These are phyloP conservation scores for Crocodylus rhombifer DNA, from an alignment of 2,797 vertebrate genomes.

Conservation along the genomic window DNA sequence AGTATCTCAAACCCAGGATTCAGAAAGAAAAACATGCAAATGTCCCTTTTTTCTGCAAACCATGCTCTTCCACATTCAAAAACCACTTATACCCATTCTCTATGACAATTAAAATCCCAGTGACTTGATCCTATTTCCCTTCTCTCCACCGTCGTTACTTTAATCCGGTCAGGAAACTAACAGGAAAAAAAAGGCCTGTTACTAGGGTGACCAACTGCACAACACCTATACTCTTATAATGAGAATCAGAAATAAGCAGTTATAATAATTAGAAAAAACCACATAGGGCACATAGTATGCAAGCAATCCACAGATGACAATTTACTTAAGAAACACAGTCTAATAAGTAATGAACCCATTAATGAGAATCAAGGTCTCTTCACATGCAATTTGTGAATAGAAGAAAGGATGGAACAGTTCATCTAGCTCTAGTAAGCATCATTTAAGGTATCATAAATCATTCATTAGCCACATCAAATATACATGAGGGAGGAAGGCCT, in stretches of 20 bases:
- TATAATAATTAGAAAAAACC: not conserved
- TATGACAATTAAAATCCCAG: not conserved
- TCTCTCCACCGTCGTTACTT: not conserved
- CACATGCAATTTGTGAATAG: not conserved
- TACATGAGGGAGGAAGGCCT: not conserved
- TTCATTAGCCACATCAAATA: constrained; percentile 31
- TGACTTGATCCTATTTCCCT: constrained; percentile 12
- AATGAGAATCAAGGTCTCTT: not conserved
- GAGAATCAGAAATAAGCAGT: not conserved
- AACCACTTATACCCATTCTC: not conserved
- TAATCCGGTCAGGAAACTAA: not conserved
- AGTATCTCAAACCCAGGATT: constrained; percentile 32
- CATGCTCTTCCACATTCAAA: not conserved
- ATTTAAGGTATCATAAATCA: not conserved
- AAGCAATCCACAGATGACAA: constrained; percentile 1
- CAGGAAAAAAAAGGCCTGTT: not conserved
- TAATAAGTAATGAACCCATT: constrained; percentile 3
- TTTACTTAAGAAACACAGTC: not conserved
- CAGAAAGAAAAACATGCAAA: not conserved
- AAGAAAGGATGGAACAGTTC: not conserved
- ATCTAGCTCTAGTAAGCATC: not conserved
- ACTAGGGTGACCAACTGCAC: not conserved
- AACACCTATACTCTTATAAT: not conserved
- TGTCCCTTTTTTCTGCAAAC: constrained; percentile 24
- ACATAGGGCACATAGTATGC: not conserved